Conservation (phyloP, 2,888 invertebrate genomes). For the Drosophila niveifrons region DNA sequence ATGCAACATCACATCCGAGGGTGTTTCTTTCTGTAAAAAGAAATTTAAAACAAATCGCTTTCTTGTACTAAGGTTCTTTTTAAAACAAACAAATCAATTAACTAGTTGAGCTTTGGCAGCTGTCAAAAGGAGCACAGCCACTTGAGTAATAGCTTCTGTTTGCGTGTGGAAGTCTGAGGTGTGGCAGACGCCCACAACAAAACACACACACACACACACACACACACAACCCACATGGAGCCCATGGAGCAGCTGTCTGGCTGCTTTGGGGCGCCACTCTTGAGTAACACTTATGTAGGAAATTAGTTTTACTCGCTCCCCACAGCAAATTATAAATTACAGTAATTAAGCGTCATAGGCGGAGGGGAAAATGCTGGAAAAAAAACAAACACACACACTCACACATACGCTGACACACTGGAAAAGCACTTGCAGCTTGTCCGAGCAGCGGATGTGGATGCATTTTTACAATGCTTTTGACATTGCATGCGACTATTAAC, state of each 20-base stretch:
- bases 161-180: not conserved
- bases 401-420: constrained; percentile 4
- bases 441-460: constrained; percentile 58
- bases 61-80: not conserved
- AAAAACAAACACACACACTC: constrained; percentile 3
- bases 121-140: constrained; percentile 39
- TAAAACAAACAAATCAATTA: constrained; percentile 50
- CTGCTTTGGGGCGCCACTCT: constrained; percentile 32
- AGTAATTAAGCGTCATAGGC: constrained; percentile 61
- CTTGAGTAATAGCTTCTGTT: constrained; percentile 31
- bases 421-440: constrained; percentile 21
- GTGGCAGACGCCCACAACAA: constrained; percentile 1
- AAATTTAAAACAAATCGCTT: constrained; percentile 66
- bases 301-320: constrained; percentile 50
- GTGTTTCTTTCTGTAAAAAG: constrained; percentile 93
- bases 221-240: not conserved
- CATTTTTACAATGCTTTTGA: constrained; percentile 49
- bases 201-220: not conserved
- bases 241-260: constrained; percentile 28
- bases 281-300: constrained; percentile 29
- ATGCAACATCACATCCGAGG: constrained; percentile 96
- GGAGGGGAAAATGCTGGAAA: constrained; percentile 15
- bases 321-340: constrained; percentile 42
- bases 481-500: constrained; percentile 37
- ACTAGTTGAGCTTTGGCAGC: constrained; percentile 46